phyloP scores from a whole-genome alignment of 2,113 vertebrate genomes.

The Colistium nudipinnis region DNA sequence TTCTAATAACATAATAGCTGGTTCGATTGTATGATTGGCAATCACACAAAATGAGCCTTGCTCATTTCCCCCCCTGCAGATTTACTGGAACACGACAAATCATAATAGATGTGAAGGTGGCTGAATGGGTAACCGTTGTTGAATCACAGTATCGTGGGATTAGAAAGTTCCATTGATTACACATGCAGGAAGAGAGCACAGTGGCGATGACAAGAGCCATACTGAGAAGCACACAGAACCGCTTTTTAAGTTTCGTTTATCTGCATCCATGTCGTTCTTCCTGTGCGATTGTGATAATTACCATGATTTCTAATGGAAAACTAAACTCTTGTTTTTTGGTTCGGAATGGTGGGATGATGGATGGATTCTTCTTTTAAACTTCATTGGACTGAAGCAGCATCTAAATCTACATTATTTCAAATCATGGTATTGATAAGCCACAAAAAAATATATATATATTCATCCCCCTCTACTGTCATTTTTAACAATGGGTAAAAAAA shows the following conservation, averaged over 20 bases:
- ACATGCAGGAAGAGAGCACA: slow-evolving; percentile 14
- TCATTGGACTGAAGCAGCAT: neutral
- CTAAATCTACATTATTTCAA: slow-evolving; percentile 6
- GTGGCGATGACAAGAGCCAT: neutral
- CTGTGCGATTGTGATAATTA: slow-evolving; percentile 32
- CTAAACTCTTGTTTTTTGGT: slow-evolving; percentile 8
- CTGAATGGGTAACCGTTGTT: slow-evolving; percentile 11
- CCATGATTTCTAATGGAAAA: slow-evolving; percentile 14
- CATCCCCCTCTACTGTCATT: no score
- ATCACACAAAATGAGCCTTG: slow-evolving; percentile 33
- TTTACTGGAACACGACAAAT: slow-evolving; percentile 42
- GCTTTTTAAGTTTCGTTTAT: slow-evolving; percentile 17
- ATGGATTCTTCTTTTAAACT: slow-evolving; percentile 1
- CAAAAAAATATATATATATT: neutral
- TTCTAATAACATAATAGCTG: slow-evolving; percentile 47
- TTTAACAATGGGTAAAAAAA: no score
- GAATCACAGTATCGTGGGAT: slow-evolving; percentile 5
- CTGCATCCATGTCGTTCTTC: slow-evolving; percentile 23
- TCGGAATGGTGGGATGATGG: slow-evolving; percentile 17
- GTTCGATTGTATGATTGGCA: slow-evolving; percentile 63
- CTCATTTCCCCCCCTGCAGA: slow-evolving; percentile 28
- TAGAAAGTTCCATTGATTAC: slow-evolving; percentile 24
- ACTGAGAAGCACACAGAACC: slow-evolving; percentile 7
- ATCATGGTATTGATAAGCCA: neutral
- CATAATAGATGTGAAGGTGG: slow-evolving; percentile 47